phyloP scores from a whole-genome alignment of 1,140 invertebrate species.

The Tetramorium alpestre region DNA sequence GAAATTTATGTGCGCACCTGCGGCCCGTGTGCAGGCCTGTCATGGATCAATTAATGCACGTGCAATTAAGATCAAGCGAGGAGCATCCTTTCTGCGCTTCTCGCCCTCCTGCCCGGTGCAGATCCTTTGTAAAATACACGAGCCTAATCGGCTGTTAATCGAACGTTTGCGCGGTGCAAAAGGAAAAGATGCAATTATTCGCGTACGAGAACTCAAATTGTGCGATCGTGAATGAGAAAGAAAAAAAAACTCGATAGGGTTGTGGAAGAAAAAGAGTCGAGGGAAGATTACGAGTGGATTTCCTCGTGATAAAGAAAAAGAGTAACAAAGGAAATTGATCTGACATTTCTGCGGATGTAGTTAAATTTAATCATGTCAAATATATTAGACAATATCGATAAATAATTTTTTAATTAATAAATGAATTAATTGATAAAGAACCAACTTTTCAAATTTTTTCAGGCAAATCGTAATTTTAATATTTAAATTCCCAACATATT shows the following conservation, averaged over 20 bases:
- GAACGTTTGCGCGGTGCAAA: conserved; percentile 23
- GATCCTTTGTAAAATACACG: conserved; percentile 44
- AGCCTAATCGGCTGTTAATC: conserved; percentile 53
- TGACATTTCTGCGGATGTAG: not conserved
- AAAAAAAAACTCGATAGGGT: conserved; percentile 31
- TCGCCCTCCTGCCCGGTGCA: not conserved
- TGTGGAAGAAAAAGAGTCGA: conserved; percentile 33
- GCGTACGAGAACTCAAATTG: conserved; percentile 46
- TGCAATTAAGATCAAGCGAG: conserved; percentile 57
- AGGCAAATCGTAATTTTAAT: not conserved
- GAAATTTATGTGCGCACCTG: conserved; percentile 58
- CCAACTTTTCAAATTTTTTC: not conserved
- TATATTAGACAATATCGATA: not conserved
- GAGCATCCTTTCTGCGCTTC: not conserved
- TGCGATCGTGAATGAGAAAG: conserved; percentile 14
- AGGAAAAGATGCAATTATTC: conserved; percentile 61
- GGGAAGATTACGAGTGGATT: conserved; percentile 42
- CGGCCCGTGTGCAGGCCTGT: conserved; percentile 26
- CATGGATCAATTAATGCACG: conserved; percentile 43
- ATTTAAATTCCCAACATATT: not conserved
- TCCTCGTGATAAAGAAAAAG: conserved; percentile 14
- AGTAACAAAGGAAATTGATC: not conserved
- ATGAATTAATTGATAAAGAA: not conserved
- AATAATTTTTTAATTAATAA: not conserved
- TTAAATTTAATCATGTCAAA: not conserved